Conservation (phyloP, 2,113 vertebrate genomes). For the Oriolus oriolus region DNA sequence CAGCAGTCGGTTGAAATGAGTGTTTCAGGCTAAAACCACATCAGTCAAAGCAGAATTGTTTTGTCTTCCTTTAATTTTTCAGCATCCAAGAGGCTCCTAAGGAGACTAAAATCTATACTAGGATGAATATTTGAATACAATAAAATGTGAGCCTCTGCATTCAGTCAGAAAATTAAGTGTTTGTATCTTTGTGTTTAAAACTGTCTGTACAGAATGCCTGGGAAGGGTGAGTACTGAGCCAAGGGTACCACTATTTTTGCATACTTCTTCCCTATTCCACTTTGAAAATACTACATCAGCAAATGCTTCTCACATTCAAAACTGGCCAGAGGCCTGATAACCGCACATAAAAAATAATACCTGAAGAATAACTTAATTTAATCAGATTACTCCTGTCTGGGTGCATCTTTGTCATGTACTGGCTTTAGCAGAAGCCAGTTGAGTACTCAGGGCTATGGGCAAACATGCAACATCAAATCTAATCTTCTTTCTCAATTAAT, state of each 20-base stretch:
- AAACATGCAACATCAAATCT: not conserved
- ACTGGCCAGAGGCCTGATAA: not conserved
- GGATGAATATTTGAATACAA: conserved; percentile 17
- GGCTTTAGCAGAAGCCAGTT: not conserved
- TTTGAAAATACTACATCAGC: not conserved
- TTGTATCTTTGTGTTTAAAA: not conserved
- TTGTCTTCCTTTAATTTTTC: conserved; percentile 28
- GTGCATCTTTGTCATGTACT: not conserved
- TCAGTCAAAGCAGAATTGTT: conserved; percentile 1
- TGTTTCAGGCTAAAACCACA: conserved; percentile 25
- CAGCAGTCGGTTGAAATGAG: conserved; percentile 34
- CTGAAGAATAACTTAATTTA: not conserved
- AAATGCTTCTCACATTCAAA: not conserved
- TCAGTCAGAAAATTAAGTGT: not conserved
- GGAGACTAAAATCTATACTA: conserved; percentile 35
- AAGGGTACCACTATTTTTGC: not conserved
- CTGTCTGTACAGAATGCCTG: not conserved
- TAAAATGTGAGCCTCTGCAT: not conserved
- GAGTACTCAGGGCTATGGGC: not conserved
- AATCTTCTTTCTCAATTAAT: not conserved
- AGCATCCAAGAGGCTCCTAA: not conserved
- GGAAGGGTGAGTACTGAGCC: not conserved
- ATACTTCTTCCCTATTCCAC: not conserved
- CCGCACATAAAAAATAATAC: not conserved
- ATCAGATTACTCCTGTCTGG: not conserved